Percentiles rank a stretch among this genome's conserved stretches.
Conservation (phyloP, 1,140 invertebrate genomes). For the Diorhabda sublineata region DNA sequence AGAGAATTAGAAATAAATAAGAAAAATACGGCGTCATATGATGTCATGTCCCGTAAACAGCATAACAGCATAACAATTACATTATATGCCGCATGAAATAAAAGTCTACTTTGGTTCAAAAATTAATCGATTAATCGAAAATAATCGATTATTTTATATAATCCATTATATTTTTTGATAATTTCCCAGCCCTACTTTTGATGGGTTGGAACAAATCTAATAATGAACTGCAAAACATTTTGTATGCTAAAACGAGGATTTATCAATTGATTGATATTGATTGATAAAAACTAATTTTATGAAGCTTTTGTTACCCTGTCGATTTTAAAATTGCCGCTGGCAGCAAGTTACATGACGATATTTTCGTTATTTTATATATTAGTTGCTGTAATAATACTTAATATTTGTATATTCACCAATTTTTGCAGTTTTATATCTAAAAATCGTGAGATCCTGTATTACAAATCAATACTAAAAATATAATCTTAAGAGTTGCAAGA, state of each 20-base stretch:
- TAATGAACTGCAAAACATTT: no score
- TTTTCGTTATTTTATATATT: neutral
- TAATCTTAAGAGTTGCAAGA: neutral
- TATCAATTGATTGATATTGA: neutral
- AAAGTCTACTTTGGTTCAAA: no score
- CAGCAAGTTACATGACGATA: neutral
- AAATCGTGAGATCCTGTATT: neutral
- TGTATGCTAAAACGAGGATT: neutral
- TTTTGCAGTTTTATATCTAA: neutral
- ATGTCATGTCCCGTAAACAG: no score
- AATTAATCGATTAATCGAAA: no score
- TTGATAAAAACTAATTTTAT: neutral
- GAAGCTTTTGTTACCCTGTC: neutral
- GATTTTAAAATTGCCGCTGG: neutral
- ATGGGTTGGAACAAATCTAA: no score
- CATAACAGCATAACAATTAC: no score
- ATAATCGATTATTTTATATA: no score
- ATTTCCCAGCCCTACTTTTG: no score
- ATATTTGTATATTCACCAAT: neutral
- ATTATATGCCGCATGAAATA: no score
- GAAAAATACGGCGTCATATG: no score
- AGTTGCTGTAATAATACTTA: neutral
- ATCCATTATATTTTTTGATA: no score
- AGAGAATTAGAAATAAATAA: no score
- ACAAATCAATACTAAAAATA: neutral